Evolutionary conservation across 2,113 vertebrate species (phyloP), one percentile per base, ranked within the genome.

Genomic region (Empidonax traillii): DNA sequence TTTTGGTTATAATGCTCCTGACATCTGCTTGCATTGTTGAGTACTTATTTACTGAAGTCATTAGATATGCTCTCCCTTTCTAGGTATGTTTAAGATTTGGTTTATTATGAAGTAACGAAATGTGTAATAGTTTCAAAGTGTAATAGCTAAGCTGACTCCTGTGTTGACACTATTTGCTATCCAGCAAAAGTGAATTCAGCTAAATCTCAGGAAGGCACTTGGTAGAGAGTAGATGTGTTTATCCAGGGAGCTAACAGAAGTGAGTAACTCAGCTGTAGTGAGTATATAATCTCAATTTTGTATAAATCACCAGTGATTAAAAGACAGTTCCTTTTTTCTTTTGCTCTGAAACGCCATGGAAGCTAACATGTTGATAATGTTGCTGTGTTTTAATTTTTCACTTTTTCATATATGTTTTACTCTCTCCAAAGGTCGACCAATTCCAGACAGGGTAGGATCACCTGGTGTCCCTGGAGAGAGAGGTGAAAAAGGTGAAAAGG

Each of bases 401-500:
- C 35, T 71, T 72, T 69, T 84, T 89, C 31, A 39, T 49, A 1
- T 28, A 3, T 35, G 3, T 65, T 94, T 92, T 81, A 39, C 52
- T 96, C n/a, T 93, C 15, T 51, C 58, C 58, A n/a, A 92, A 96
- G 96, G 96, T 75, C 80, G 31, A 37, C 78, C 97, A 2, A 3
- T 95, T 53, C 97, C 98, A 46, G 99, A 98, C 3, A 97, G 97
- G 55, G 43, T 52, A 37, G 99, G 99, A 83, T 97, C 98, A 35
- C 98, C 93, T 14, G 99, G 99, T 69, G 95, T 97, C 46, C 98
- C 98, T 53, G 99, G 99, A 15, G 97, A 98, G 17, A 77, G 96
- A 84, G 99, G 99, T 62, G 98, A 98, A 96, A 99, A 98, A 91
- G 99, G 99, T 67, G 98, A 99, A 66, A 97, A 68, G 31, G 99